Evolutionary conservation across 1,140 invertebrate species (phyloP).

Genomic region (Dufourea novaeangliae): DNA sequence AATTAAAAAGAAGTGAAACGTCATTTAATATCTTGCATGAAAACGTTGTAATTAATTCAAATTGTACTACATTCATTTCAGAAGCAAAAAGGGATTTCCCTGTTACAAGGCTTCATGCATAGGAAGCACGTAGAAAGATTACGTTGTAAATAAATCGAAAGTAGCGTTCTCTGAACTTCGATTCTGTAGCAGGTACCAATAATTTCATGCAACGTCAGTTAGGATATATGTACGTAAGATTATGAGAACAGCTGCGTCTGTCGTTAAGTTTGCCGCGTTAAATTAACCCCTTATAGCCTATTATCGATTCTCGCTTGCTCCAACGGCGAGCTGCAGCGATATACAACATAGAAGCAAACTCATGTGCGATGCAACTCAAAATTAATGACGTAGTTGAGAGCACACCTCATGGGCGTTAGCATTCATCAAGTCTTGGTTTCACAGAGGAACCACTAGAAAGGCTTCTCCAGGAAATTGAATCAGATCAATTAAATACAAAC

Average conservation of each 20-base stretch:
- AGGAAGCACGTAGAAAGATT: no score
- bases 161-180: neutral
- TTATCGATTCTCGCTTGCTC: constrained; percentile 24
- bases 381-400: constrained; percentile 29
- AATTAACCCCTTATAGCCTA: constrained; percentile 35
- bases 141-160: no score
- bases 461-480: no score
- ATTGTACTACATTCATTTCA: no score
- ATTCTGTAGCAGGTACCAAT: neutral
- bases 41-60: no score
- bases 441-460: neutral
- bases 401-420: neutral
- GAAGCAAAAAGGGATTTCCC: no score
- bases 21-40: no score
- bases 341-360: neutral
- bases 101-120: no score
- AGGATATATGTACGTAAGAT: constrained; percentile 6
- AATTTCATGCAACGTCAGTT: neutral
- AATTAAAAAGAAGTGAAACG: no score
- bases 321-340: neutral
- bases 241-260: constrained; percentile 18
- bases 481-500: neutral
- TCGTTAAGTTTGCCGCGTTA: constrained; percentile 35
- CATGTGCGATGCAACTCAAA: constrained; percentile 14
- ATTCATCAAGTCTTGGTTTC: neutral